These are phyloP conservation scores for Parthenolecanium corni DNA, from an alignment of 2,888 invertebrate genomes.

Conservation along the genomic window DNA sequence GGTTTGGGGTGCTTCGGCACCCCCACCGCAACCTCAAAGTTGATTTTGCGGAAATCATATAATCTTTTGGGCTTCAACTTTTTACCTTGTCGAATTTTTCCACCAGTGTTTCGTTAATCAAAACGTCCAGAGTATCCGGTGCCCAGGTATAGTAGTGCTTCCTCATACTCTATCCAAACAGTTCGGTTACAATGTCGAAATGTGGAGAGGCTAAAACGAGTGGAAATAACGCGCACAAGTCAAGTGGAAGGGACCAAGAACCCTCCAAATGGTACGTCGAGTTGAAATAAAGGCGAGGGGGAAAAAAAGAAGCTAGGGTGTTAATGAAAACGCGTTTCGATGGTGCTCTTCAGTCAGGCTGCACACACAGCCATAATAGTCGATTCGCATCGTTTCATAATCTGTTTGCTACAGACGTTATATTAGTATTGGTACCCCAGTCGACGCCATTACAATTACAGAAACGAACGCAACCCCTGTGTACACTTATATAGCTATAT, in stretches of 20 bases:
- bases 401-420: conserved; percentile 22
- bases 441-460: conserved; percentile 16
- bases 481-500: background rate
- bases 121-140: too few species aligned
- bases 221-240: conserved; percentile 24
- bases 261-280: conserved; percentile 21
- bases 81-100: too few species aligned
- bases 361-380: background rate
- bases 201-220: conserved; percentile 6
- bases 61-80: too few species aligned
- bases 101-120: too few species aligned
- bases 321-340: conserved; percentile 22
- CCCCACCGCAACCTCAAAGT: too few species aligned
- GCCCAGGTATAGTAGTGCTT: too few species aligned
- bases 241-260: conserved; percentile 19
- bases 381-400: conserved; percentile 16
- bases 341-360: background rate
- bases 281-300: too few species aligned
- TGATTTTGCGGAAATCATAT: too few species aligned
- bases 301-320: background rate
- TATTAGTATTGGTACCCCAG: conserved; percentile 9
- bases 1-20: too few species aligned
- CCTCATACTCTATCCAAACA: too few species aligned
- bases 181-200: conserved; percentile 2
- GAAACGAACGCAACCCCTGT: conserved; percentile 24